Conservation (phyloP, 2,113 vertebrate genomes). For the Oncorhynchus nerka region DNA sequence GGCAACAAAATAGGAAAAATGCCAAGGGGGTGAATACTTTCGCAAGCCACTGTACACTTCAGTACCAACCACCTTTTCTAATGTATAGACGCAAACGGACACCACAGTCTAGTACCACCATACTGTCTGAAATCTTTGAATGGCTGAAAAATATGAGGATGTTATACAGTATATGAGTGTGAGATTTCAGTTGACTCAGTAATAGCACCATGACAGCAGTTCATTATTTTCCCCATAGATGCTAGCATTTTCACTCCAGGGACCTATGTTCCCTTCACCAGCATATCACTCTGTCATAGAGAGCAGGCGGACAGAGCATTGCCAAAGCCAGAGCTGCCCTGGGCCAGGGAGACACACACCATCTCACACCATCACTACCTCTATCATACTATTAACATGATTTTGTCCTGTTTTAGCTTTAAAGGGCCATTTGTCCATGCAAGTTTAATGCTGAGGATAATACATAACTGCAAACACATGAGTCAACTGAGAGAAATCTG, state of each 20-base stretch:
- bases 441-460: background rate
- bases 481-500: slow-evolving; percentile 20
- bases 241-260: background rate
- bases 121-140: background rate
- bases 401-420: background rate
- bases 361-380: background rate
- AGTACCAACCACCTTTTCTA: slow-evolving; percentile 15
- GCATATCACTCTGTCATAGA: slow-evolving; percentile 27
- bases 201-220: slow-evolving; percentile 10
- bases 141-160: slow-evolving; percentile 9
- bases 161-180: background rate
- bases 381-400: background rate
- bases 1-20: no score
- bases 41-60: no score
- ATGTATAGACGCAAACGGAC: slow-evolving; percentile 11
- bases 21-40: no score
- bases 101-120: background rate
- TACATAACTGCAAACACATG: background rate
- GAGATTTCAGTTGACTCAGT: slow-evolving; percentile 30
- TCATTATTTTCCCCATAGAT: slow-evolving; percentile 12
- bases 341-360: slow-evolving; percentile 6
- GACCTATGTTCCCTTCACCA: slow-evolving; percentile 28
- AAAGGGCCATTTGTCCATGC: slow-evolving; percentile 28
- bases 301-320: slow-evolving; percentile 11
- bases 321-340: slow-evolving; percentile 29